phyloP scores from a whole-genome alignment of 1,140 invertebrate species.

The Drosophila virilis region DNA sequence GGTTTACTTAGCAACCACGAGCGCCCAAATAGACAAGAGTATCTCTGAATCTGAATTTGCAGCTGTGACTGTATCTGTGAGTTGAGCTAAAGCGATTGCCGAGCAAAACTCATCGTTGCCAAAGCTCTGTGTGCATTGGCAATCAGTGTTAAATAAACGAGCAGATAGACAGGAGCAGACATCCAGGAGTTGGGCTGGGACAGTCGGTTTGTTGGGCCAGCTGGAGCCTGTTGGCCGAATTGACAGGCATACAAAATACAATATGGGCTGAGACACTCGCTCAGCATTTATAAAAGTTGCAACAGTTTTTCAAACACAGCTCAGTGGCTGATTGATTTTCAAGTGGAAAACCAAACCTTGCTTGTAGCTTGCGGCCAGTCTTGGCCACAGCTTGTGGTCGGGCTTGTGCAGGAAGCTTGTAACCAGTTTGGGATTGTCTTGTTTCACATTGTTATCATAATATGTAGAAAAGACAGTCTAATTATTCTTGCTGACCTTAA shows the following conservation, averaged over 20 bases:
- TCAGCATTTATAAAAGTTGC: constrained; percentile 65
- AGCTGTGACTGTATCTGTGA: not conserved
- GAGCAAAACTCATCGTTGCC: constrained; percentile 42
- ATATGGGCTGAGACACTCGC: constrained; percentile 41
- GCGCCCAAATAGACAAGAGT: constrained; percentile 33
- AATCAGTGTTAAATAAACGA: constrained; percentile 82
- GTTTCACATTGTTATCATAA: constrained; percentile 12
- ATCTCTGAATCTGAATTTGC: constrained; percentile 4
- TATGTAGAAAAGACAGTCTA: constrained; percentile 28
- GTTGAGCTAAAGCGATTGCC: constrained; percentile 13
- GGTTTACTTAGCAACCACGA: constrained; percentile 62
- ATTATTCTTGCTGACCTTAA: constrained; percentile 60
- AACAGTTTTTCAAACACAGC: constrained; percentile 31
- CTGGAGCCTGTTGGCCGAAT: not conserved
- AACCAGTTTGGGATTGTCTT: constrained; percentile 10
- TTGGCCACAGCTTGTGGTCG: not conserved
- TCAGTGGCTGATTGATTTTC: constrained; percentile 60
- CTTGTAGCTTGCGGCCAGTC: constrained; percentile 23
- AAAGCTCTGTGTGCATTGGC: constrained; percentile 76
- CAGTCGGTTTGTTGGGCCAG: not conserved
- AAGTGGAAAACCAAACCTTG: constrained; percentile 24
- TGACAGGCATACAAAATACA: constrained; percentile 58
- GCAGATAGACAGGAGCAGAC: constrained; percentile 38
- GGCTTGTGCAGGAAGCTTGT: constrained; percentile 9
- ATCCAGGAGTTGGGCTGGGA: constrained; percentile 1